Base-by-base conservation (phyloP, 2,797 vertebrate genomes). In the Micromesistius poutassou region DNA sequence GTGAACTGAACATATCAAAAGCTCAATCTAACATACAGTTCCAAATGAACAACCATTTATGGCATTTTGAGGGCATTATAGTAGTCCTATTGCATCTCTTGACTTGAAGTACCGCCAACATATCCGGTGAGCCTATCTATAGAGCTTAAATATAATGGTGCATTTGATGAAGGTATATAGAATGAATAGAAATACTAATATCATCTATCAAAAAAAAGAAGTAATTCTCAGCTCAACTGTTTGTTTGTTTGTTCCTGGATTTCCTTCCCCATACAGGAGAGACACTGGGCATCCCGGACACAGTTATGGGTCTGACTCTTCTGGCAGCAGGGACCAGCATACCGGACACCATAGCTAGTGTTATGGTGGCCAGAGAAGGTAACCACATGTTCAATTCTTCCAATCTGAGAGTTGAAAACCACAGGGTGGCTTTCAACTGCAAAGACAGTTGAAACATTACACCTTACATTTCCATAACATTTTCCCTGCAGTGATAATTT, bases 281-380 rank as follows among this genome's bases (percentile, higher is more conserved):
- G 90, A 98, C 97, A 0, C 90, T 99, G 66, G 91, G 87, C 77
- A 96, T 99, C 78, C 98, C 98, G 19, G 98, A 99, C 62, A 97
- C 97, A 7, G 93, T 99, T 30, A 99, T 99, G 98, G 98, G 98
- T 66, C 96, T 99, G 76, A 99, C 98, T 7, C 86, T 99, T 79
- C 89, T 99, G 9, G 98, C 98, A 81, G 97, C 96, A 81, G 98
- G 98, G 83, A 99, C 98, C 82, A 99, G 98, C 78, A 96, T 99
- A 88, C 98, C 98, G 7, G 98, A 99, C 90, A 98, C 97, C 0
- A 87, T 99, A 16, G 94, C 96, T 84, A 99, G 98, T 19, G 97
- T 99, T 81, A 89, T 99, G 90, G 98, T 99, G 78, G 96, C 97
- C 84, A 95, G 94, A 91, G 96, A 97, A 95, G 98, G 98, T 99